phyloP scores from a whole-genome alignment of 2,797 vertebrate species.

The Ispidina picta region DNA sequence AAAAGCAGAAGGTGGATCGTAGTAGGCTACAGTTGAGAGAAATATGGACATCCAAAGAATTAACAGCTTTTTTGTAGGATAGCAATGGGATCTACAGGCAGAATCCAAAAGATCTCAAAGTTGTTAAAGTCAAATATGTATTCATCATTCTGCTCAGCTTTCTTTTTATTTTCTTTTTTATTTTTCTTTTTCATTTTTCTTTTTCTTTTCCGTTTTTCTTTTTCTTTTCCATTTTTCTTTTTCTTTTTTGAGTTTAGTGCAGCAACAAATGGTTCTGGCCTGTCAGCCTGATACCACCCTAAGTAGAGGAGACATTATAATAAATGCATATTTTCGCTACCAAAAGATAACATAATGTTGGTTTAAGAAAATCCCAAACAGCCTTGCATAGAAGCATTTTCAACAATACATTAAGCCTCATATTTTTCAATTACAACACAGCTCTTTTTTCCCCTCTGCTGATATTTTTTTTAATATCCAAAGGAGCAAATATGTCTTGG shows the following conservation, averaged over 20 bases:
- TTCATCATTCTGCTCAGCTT: not conserved
- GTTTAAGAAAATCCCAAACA: not conserved
- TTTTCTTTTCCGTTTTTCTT: not conserved
- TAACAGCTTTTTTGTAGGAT: constrained; percentile 14
- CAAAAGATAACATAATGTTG: not conserved
- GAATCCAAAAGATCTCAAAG: constrained; percentile 2
- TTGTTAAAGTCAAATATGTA: not conserved
- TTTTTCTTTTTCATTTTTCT: not conserved
- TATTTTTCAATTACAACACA: constrained; percentile 45
- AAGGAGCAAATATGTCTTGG: constrained; percentile 38
- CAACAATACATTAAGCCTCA: constrained; percentile 30
- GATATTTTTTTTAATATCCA: constrained; percentile 36
- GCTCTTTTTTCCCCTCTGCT: not conserved
- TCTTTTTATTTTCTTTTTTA: too few relatives aligned
- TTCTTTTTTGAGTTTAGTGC: not conserved
- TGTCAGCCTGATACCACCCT: not conserved
- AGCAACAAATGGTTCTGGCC: constrained; percentile 7
- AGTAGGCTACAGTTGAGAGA: not conserved
- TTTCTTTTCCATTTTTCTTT: too few relatives aligned
- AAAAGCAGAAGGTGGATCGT: constrained; percentile 21
- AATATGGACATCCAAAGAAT: not conserved
- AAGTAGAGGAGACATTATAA: constrained; percentile 5
- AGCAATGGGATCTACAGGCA: not conserved
- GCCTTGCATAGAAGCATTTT: constrained; percentile 21
- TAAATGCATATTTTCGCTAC: constrained; percentile 17